phyloP scores from a whole-genome alignment of 2,888 invertebrate species.

The Melinopterus prodromus region DNA sequence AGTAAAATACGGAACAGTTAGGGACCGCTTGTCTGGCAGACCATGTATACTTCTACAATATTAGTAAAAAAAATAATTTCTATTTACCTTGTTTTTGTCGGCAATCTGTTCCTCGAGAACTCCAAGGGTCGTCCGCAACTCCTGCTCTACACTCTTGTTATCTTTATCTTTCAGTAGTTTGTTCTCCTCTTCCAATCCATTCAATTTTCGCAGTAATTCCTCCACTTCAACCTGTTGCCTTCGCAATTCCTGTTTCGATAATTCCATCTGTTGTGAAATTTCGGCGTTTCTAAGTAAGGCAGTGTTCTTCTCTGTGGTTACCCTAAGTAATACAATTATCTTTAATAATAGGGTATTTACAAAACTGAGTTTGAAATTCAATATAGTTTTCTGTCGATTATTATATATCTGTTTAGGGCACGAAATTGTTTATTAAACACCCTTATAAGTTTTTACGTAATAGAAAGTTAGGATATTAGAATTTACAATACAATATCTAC shows the following conservation, averaged over 20 bases:
- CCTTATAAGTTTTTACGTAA: neutral
- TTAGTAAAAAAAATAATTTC: too few relatives aligned
- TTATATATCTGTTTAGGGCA: too few relatives aligned
- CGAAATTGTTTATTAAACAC: too few relatives aligned
- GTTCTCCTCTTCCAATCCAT: conserved; percentile 64
- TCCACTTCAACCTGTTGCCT: conserved; percentile 72
- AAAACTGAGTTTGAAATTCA: too few relatives aligned
- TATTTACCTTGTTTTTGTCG: conserved; percentile 69
- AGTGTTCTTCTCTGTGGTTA: conserved; percentile 78
- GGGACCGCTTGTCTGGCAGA: too few relatives aligned
- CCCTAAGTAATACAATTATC: conserved; percentile 59
- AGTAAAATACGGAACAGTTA: too few relatives aligned
- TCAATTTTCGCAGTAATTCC: conserved; percentile 68
- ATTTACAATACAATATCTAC: conserved; percentile 6
- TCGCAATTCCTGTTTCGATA: conserved; percentile 76
- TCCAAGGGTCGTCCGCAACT: conserved; percentile 61
- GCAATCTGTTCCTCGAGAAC: conserved; percentile 69
- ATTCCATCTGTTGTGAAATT: conserved; percentile 81
- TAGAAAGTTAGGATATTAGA: neutral
- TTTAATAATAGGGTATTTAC: too few relatives aligned
- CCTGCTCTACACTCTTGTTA: conserved; percentile 61
- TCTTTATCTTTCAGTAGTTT: conserved; percentile 55
- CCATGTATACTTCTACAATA: too few relatives aligned
- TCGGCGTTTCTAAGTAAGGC: conserved; percentile 81
- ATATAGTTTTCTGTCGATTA: too few relatives aligned